These are phyloP conservation scores for Xerus inauris DNA, from an alignment of 2,113 vertebrate genomes.

Conservation along the genomic window DNA sequence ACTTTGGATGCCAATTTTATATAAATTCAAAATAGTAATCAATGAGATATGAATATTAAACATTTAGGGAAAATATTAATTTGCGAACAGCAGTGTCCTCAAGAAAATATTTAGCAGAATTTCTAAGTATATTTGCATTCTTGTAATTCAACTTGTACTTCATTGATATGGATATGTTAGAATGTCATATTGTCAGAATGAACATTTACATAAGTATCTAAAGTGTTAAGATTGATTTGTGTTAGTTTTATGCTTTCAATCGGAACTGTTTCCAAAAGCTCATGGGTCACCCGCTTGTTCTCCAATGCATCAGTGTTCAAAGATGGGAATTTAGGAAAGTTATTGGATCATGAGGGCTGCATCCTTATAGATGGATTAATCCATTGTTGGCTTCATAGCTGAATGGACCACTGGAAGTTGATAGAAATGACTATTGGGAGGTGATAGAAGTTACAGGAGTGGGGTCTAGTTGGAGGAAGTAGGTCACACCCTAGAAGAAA, in stretches of 20 bases:
- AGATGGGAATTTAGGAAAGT: neutral
- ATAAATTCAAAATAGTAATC: slow-evolving; percentile 18
- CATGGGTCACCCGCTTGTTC: neutral
- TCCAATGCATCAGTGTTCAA: neutral
- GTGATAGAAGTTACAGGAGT: neutral
- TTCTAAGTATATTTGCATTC: neutral
- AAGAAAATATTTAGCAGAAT: neutral
- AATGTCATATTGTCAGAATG: neutral
- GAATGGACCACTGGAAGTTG: too few relatives aligned
- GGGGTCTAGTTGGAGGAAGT: neutral
- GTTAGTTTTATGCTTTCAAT: neutral
- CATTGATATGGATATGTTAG: neutral
- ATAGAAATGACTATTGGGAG: neutral
- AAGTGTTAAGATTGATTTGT: slow-evolving; percentile 17
- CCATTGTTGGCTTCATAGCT: neutral
- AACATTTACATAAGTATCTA: neutral
- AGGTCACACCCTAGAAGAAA: neutral
- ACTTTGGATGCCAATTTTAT: slow-evolving; percentile 33
- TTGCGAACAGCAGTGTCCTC: neutral
- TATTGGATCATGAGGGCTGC: neutral
- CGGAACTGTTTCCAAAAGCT: neutral
- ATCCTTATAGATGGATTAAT: neutral
- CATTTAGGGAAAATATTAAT: neutral
- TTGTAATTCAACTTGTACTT: slow-evolving; percentile 11
- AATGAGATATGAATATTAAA: slow-evolving; percentile 37